These are phyloP conservation scores for Calypte anna DNA, from an alignment of 2,113 vertebrate species.

Conservation along the genomic window DNA sequence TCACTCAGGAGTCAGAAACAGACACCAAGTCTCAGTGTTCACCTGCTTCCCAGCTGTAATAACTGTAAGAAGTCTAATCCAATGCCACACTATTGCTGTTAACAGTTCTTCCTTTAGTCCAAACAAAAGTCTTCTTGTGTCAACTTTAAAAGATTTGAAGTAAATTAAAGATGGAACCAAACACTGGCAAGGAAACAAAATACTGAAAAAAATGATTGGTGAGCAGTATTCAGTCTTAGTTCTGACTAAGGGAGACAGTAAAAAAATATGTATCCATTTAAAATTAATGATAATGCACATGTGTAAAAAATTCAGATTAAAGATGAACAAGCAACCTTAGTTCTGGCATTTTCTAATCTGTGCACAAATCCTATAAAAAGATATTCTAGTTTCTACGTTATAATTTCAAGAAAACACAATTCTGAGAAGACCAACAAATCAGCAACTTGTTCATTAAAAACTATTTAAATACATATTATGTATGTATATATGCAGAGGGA, in stretches of 20 bases:
- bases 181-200: background rate
- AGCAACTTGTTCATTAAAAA: background rate
- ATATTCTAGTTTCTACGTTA: background rate
- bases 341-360: background rate
- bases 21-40: background rate
- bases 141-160: slow-evolving; percentile 3
- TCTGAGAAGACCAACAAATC: background rate
- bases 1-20: background rate
- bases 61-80: background rate
- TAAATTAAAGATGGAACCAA: slow-evolving; percentile 11
- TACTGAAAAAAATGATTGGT: background rate
- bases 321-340: background rate
- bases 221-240: background rate
- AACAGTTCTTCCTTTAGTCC: background rate
- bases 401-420: background rate
- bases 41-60: slow-evolving; percentile 35
- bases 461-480: background rate
- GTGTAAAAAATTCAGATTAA: background rate
- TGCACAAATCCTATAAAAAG: background rate
- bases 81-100: background rate
- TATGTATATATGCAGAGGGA: background rate
- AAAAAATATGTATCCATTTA: background rate
- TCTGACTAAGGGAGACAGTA: background rate
- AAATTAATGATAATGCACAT: background rate
- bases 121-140: background rate